Evolutionary conservation across 92 coral and sea anemone species (phyloP).

Genomic region (Porites cylindrica): DNA sequence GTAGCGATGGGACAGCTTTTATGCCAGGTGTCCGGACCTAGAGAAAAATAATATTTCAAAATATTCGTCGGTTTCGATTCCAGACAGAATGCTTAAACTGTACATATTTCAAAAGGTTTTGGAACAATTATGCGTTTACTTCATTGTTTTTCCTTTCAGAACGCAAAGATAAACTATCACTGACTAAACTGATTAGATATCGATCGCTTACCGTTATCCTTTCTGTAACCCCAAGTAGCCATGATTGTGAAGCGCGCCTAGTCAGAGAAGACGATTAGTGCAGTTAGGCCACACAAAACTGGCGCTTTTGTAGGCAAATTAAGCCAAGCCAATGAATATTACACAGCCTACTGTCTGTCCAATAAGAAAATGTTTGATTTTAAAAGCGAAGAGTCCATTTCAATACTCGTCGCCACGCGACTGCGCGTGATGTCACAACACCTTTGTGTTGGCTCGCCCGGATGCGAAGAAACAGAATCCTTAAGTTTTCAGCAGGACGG

Average conservation of each 20-base stretch:
- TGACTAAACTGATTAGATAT: neutral
- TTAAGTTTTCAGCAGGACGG: neutral
- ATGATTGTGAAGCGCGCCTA: neutral
- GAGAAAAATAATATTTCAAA: neutral
- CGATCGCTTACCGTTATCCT: constrained; percentile 23
- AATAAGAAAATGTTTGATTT: neutral
- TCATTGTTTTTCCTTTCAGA: too few species aligned
- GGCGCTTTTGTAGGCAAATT: neutral
- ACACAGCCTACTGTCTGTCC: neutral
- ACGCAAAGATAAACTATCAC: neutral
- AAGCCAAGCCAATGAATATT: constrained; percentile 18
- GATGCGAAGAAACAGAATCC: neutral
- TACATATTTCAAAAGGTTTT: neutral
- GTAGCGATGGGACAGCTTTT: constrained; percentile 59
- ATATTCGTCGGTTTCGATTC: neutral
- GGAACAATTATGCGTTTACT: neutral
- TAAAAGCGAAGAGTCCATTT: neutral
- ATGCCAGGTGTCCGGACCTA: constrained; percentile 87
- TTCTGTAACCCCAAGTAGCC: constrained; percentile 34
- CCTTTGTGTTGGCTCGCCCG: neutral
- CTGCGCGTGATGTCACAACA: neutral
- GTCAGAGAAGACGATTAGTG: constrained; percentile 5
- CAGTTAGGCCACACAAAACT: neutral
- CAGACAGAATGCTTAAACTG: neutral
- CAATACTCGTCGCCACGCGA: neutral